phyloP scores from a whole-genome alignment of 2,797 vertebrate genomes.

The Gymnoscopelus braueri region DNA sequence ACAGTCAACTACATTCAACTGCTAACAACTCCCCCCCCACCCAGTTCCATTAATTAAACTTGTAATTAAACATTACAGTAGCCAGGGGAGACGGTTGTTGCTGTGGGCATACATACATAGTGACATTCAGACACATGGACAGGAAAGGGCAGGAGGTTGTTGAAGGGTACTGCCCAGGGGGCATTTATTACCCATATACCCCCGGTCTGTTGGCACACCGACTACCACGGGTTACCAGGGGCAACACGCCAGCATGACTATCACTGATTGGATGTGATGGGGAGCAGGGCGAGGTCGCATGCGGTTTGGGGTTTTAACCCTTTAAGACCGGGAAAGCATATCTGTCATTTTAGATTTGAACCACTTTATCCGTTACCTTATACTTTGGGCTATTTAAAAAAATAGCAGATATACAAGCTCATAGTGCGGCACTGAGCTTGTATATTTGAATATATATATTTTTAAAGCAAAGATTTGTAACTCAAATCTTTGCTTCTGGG shows the following conservation, averaged over 20 bases:
- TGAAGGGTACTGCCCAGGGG: slow-evolving; percentile 66
- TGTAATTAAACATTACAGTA: slow-evolving; percentile 73
- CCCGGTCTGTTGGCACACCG: slow-evolving; percentile 45
- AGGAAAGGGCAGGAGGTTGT: slow-evolving; percentile 63
- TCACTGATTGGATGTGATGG: slow-evolving; percentile 69
- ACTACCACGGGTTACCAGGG: slow-evolving; percentile 57
- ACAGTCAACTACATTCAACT: slow-evolving; percentile 53
- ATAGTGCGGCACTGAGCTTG: no score
- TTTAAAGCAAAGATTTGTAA: no score
- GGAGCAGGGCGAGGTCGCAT: slow-evolving; percentile 51
- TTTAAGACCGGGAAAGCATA: no score
- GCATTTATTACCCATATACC: slow-evolving; percentile 60
- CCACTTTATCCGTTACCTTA: neutral
- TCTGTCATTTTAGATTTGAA: no score
- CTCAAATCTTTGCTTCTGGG: no score
- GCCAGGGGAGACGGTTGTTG: slow-evolving; percentile 49
- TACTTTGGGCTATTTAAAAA: no score
- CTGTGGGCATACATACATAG: slow-evolving; percentile 36
- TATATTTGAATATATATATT: no score
- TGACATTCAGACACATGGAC: slow-evolving; percentile 54
- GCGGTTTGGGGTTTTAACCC: slow-evolving; percentile 1
- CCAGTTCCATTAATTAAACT: slow-evolving; percentile 69
- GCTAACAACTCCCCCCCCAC: slow-evolving; percentile 48
- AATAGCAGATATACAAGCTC: no score
- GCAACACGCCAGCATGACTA: slow-evolving; percentile 59